These are phyloP conservation scores for Chymomyza amoena DNA, from an alignment of 2,888 invertebrate species.

Conservation along the genomic window DNA sequence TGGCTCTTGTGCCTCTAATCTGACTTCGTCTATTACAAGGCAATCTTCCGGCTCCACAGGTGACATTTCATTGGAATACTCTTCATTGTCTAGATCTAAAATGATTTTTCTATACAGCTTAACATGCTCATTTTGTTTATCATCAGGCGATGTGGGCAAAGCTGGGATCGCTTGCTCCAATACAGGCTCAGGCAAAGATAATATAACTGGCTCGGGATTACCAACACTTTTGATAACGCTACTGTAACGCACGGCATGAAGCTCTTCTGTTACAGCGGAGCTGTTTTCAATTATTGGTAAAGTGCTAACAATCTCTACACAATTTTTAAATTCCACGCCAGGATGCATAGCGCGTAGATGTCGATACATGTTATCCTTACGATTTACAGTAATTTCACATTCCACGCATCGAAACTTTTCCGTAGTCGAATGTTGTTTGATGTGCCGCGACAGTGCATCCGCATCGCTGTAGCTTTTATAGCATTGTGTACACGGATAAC, in stretches of 20 bases:
- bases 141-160: conserved; percentile 16
- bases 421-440: conserved; percentile 73
- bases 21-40: conserved; percentile 32
- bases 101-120: conserved; percentile 57
- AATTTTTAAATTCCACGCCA: conserved; percentile 67
- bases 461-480: conserved; percentile 84
- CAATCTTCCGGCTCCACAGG: conserved; percentile 62
- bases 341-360: conserved; percentile 89
- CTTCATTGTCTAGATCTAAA: conserved; percentile 59
- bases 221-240: conserved; percentile 77
- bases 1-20: conserved; percentile 17
- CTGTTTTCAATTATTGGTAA: neutral
- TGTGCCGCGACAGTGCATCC: conserved; percentile 85
- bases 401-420: conserved; percentile 84
- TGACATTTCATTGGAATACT: conserved; percentile 51
- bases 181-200: conserved; percentile 18
- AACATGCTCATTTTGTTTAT: conserved; percentile 52
- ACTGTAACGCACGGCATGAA: conserved; percentile 56
- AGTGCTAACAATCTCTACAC: conserved; percentile 45
- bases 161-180: conserved; percentile 2
- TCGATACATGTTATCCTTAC: conserved; percentile 88
- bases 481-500: conserved; percentile 84
- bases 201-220: conserved; percentile 70
- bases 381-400: conserved; percentile 85
- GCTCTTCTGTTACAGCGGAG: conserved; percentile 14